Evolutionary conservation across 2,797 vertebrate genomes (phyloP), one percentile per base, ranked within the genome.

Genomic region (Gymnoscopelus braueri): DNA sequence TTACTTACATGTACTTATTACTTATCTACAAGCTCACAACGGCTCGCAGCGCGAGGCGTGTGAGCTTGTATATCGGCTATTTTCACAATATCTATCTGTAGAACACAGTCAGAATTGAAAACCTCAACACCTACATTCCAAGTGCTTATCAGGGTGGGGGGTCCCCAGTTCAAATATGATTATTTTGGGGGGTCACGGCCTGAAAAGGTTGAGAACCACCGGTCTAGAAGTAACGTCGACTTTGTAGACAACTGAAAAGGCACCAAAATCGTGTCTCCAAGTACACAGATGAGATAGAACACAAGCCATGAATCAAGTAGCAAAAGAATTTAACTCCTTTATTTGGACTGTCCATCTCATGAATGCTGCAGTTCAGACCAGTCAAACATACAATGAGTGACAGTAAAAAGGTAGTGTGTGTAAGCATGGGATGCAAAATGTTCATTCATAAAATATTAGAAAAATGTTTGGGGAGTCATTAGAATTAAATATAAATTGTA

Each of bases 301-400:
- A 81, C 57, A 84, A 60, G 61, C 15, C 75, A 87, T 78, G 58
- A 82, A 29, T 85, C 60, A 80, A 81, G 71, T 85, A 91, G 89
- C 87, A 89, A 91, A 93, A 91, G 80, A 92, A 92, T 82, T 87
- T 84, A 91, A 91, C 89, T 88, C 91, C 77, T 93, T 92, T 93
- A 92, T 93, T 93, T 90, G 80, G 86, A 91, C 90, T 88, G 85
- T 88, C 88, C 87, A 83, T 84, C 86, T 74, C 81, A 88, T 65
- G 69, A 78, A 88, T 88, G 89, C 85, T 88, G 87, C 74, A 90
- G 77, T 87, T 90, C 88, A 92, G 89, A 92, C 88, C 87, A 91
- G 89, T 91, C 87, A 89, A 88, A 92, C 89, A 85, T 71, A 88
- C 70, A 63, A 73, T 58, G 79, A 88, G 86, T 88, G 89, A 90